Conservation (phyloP, 1,140 invertebrate species). For the Spodoptera litura region DNA sequence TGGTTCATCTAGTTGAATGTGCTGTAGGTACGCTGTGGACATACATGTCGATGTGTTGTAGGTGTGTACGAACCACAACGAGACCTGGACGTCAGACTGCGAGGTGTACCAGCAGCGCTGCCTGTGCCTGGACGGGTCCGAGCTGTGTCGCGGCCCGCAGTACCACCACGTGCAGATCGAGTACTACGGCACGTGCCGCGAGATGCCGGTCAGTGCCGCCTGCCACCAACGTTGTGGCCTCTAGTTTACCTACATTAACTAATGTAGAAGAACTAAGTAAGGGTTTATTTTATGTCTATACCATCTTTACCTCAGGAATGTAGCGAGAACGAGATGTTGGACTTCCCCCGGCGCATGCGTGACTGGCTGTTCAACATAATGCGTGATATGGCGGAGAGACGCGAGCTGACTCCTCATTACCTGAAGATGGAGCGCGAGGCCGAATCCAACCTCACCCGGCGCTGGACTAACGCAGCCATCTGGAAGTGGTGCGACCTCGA, state of each 20-base stretch:
- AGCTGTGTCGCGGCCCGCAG: slow-evolving; percentile 90
- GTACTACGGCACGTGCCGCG: slow-evolving; percentile 94
- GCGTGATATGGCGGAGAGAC: slow-evolving; percentile 96
- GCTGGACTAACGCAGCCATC: slow-evolving; percentile 96
- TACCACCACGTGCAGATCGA: slow-evolving; percentile 97
- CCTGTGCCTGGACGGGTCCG: slow-evolving; percentile 91
- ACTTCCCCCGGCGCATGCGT: slow-evolving; percentile 97
- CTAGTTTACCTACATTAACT: neutral
- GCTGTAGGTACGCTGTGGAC: neutral
- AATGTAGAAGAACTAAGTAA: too few relatives aligned
- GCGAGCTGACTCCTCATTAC: slow-evolving; percentile 94
- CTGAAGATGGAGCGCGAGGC: slow-evolving; percentile 95
- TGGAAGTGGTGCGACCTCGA: slow-evolving; percentile 99
- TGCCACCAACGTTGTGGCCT: too few relatives aligned
- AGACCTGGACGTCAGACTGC: slow-evolving; percentile 97
- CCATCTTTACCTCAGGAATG: slow-evolving; percentile 88
- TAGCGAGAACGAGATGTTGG: slow-evolving; percentile 93
- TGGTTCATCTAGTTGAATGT: neutral
- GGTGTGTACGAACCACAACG: slow-evolving; percentile 97
- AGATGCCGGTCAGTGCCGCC: slow-evolving; percentile 88
- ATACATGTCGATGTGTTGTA: slow-evolving; percentile 57
- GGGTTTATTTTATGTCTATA: too few relatives aligned
- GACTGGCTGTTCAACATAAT: slow-evolving; percentile 99
- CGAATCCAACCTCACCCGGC: slow-evolving; percentile 92
- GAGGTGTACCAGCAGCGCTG: slow-evolving; percentile 96